A percentile compares a stretch with the other conserved stretches of the same genome.
These are phyloP conservation scores for Hyposmocoma kahamanoa DNA, from an alignment of 1,140 invertebrate genomes.

Conservation along the genomic window DNA sequence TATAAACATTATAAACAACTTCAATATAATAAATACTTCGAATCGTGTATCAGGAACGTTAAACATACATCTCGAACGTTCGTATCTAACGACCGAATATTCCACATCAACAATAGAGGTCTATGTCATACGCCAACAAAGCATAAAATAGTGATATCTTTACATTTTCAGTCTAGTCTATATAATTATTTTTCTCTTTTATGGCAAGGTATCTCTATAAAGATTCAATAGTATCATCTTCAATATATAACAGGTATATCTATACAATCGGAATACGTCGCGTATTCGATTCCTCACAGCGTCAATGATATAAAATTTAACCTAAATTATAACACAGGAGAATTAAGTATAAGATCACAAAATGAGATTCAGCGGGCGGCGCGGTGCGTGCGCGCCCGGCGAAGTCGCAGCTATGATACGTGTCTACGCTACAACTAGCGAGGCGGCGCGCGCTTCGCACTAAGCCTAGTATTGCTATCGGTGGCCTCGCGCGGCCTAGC, in stretches of 20 bases:
- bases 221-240: slow-evolving; percentile 69
- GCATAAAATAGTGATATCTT: slow-evolving; percentile 73
- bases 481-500: slow-evolving; percentile 45
- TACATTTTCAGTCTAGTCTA: slow-evolving; percentile 72
- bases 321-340: slow-evolving; percentile 74
- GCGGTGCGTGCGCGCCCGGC: slow-evolving; percentile 46
- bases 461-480: slow-evolving; percentile 70
- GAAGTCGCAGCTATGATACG: slow-evolving; percentile 67
- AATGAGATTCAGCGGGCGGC: slow-evolving; percentile 71
- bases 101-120: slow-evolving; percentile 58
- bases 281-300: slow-evolving; percentile 67
- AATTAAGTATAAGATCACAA: slow-evolving; percentile 74
- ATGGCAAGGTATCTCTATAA: slow-evolving; percentile 73
- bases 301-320: slow-evolving; percentile 74
- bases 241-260: slow-evolving; percentile 71
- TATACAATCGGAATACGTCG: slow-evolving; percentile 63
- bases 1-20: slow-evolving; percentile 44
- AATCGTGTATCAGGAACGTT: slow-evolving; percentile 49
- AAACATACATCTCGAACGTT: slow-evolving; percentile 35
- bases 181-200: slow-evolving; percentile 67
- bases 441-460: slow-evolving; percentile 55
- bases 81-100: slow-evolving; percentile 35
- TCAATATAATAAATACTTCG: slow-evolving; percentile 53
- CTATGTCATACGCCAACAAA: slow-evolving; percentile 67
- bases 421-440: slow-evolving; percentile 67